phyloP scores from a whole-genome alignment of 1,140 invertebrate genomes.

The Adoxophyes honmai region DNA sequence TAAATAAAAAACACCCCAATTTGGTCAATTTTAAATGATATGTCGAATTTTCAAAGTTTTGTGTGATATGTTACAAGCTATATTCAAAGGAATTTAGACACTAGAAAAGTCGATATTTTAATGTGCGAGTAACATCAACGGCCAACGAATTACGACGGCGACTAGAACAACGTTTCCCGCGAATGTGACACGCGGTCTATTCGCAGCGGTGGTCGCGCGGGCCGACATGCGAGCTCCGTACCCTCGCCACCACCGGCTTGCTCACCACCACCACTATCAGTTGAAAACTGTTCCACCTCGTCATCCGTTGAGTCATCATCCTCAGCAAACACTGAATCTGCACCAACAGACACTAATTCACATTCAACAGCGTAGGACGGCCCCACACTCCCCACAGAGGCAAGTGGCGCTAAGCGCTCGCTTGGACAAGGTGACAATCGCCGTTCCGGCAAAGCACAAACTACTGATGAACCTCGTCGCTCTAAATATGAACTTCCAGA shows the following conservation, averaged over 20 bases:
- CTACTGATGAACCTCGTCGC: constrained; percentile 85
- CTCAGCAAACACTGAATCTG: constrained; percentile 86
- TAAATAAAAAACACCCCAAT: background rate
- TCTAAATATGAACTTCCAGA: constrained; percentile 89
- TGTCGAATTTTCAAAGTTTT: constrained; percentile 28
- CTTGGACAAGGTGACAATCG: constrained; percentile 88
- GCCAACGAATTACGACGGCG: constrained; percentile 32
- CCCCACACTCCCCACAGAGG: constrained; percentile 86
- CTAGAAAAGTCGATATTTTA: constrained; percentile 58
- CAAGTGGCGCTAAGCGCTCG: constrained; percentile 84
- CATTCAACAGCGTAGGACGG: constrained; percentile 82
- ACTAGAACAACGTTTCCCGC: constrained; percentile 71
- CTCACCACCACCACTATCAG: constrained; percentile 83
- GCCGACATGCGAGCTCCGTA: constrained; percentile 56
- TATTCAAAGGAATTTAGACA: constrained; percentile 23
- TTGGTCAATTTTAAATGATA: constrained; percentile 33
- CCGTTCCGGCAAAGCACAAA: constrained; percentile 81
- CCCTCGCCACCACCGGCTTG: constrained; percentile 36
- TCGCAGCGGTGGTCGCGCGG: constrained; percentile 36
- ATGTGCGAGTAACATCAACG: constrained; percentile 54
- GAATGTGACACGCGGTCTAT: constrained; percentile 55
- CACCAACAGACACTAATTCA: constrained; percentile 82
- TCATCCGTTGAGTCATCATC: constrained; percentile 88
- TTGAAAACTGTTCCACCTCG: constrained; percentile 88
- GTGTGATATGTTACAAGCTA: constrained; percentile 53